phyloP scores from a whole-genome alignment of 1,140 invertebrate genomes.

The Nebria ingens region DNA sequence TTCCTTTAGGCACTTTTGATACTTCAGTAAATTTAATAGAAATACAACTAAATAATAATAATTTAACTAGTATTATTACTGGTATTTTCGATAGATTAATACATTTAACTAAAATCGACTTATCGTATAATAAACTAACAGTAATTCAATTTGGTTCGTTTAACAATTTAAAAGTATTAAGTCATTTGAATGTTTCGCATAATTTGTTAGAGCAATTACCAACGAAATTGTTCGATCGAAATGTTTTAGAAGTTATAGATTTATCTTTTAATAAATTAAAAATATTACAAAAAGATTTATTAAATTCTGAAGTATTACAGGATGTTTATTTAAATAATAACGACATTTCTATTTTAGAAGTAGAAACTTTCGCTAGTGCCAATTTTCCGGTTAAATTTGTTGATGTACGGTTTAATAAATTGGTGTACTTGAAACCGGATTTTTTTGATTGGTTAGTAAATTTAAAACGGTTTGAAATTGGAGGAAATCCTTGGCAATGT shows the following conservation, averaged over 20 bases:
- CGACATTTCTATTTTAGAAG: neutral
- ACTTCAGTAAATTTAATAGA: neutral
- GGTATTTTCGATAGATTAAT: slow-evolving; percentile 3
- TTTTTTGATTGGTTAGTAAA: slow-evolving; percentile 8
- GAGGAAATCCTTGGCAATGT: slow-evolving; percentile 8
- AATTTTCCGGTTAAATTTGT: neutral
- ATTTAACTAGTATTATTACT: neutral
- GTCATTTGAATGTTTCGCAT: neutral
- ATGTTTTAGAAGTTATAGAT: neutral
- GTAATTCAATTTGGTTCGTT: neutral
- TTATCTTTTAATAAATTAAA: slow-evolving; percentile 9
- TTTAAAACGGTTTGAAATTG: slow-evolving; percentile 2
- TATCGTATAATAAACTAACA: neutral
- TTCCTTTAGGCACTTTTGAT: slow-evolving; percentile 7
- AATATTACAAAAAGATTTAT: neutral
- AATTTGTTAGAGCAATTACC: neutral
- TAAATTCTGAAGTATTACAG: neutral
- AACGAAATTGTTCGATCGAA: neutral
- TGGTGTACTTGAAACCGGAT: neutral
- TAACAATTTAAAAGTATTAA: neutral
- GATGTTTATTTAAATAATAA: neutral
- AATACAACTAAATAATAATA: neutral
- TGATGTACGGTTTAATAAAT: neutral
- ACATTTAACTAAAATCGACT: neutral
- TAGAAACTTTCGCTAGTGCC: neutral